Percentiles rank a stretch among this genome's conserved stretches.
Evolutionary conservation across 2,888 invertebrate genomes (phyloP).

Genomic region (Pterostichus madidus): DNA sequence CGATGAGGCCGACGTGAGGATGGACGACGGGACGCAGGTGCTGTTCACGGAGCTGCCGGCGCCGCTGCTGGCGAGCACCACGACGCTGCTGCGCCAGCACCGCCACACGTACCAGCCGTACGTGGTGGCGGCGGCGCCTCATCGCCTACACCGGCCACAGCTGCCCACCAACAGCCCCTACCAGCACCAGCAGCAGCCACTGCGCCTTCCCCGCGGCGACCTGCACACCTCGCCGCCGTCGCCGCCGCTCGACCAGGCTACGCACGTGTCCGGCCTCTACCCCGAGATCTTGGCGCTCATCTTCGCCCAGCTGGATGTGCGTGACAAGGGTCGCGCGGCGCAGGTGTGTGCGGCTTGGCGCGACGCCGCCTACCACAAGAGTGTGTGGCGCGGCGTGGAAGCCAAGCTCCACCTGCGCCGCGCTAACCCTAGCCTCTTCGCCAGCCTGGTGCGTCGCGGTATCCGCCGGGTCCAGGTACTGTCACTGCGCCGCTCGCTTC

Average conservation of each 20-base stretch:
- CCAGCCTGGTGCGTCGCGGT: constrained; percentile 91
- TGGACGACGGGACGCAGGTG: constrained; percentile 80
- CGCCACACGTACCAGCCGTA: constrained; percentile 77
- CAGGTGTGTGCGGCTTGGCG: constrained; percentile 94
- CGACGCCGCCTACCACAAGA: constrained; percentile 94
- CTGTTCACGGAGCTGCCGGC: constrained; percentile 81
- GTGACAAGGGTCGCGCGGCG: constrained; percentile 93
- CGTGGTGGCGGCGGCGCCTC: constrained; percentile 79
- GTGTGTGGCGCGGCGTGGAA: constrained; percentile 96
- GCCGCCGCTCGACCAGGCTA: constrained; percentile 74
- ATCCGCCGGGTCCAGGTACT: constrained; percentile 94
- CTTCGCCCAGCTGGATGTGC: constrained; percentile 92
- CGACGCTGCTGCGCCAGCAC: constrained; percentile 78
- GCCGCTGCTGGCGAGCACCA: constrained; percentile 78
- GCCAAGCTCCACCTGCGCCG: constrained; percentile 92
- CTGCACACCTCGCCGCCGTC: constrained; percentile 14
- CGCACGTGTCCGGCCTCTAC: constrained; percentile 92
- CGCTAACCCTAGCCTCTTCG: constrained; percentile 91
- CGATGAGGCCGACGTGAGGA: constrained; percentile 69
- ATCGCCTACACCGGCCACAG: constrained; percentile 84
- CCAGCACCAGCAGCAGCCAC: constrained; percentile 74
- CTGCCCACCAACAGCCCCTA: constrained; percentile 70
- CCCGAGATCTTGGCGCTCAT: constrained; percentile 96
- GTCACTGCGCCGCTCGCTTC: constrained; percentile 88
- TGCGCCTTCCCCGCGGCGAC: constrained; percentile 42